Evolutionary conservation across 2,797 vertebrate genomes (phyloP), one percentile per base, ranked within the genome.

Genomic region (Pogoniulus pusillus): DNA sequence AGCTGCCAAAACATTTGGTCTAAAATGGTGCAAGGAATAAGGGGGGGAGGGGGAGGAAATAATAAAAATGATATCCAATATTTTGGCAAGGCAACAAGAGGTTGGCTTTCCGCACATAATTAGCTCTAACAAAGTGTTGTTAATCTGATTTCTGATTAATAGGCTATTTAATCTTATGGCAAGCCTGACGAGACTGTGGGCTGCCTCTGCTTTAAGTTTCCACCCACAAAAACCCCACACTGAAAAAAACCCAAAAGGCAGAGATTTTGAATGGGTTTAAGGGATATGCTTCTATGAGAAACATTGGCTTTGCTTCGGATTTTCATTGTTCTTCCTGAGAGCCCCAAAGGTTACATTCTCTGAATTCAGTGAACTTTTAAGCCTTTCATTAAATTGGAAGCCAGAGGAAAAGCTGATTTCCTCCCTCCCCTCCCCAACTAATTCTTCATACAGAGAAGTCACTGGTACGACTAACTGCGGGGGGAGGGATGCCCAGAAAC

Each of bases 1-100:
- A 95, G 80, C 89, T 95, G 95, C 96, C 96, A 96, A 96, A 97
- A 95, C 95, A 97, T 93, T 97, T 95, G 91, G 79, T 87, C 71
- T 92, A 88, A 95, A 97, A 88, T 88, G 87, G 85, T 93, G 85
- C 85, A 72, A 77, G 16, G 72, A 94, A 78, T 87, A 12, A 60
- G 37, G 20, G 34, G 15, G 16, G 83, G 81, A 85, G 85, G 76
- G 43, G 32, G 22, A 37, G 37, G 37, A 11, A 47, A 47, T 20
- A 19, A 22, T 23, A 47, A 47, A 47, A 24, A 47, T 47, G 15
- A 84, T 81, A 82, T 70, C 82, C 63, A 87, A 71, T 79, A 88
- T 93, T 93, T 91, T 94, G 91, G 93, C 80, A 94, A 74, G 0
- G n/a, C 60, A 90, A 75, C 62, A 81, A 78, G 66, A 90, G 62